Conservation (phyloP, 2,888 invertebrate species). For the Cosmia trapezina region DNA sequence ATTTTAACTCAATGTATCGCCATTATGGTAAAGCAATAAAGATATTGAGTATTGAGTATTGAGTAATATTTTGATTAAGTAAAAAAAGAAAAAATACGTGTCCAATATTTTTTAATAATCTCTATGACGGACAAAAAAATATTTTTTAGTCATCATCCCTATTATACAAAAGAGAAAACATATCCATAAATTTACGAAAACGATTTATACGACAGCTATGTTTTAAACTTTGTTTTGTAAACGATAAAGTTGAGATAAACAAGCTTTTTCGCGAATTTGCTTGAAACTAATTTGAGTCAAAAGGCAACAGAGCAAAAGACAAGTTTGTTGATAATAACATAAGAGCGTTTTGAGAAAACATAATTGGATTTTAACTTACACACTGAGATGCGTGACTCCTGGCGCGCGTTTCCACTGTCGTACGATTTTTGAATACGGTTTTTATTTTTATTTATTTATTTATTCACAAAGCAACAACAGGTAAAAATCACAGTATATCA, state of each 20-base stretch:
- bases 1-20: too few relatives aligned
- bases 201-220: neutral
- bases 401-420: slow-evolving; percentile 47
- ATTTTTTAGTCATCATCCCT: too few relatives aligned
- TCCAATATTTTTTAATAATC: too few relatives aligned
- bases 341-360: slow-evolving; percentile 63
- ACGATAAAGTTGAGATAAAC: slow-evolving; percentile 17
- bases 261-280: slow-evolving; percentile 29
- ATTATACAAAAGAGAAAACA: neutral
- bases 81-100: too few relatives aligned
- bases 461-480: too few relatives aligned
- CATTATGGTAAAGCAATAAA: too few relatives aligned
- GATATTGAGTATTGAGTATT: too few relatives aligned
- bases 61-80: too few relatives aligned
- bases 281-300: slow-evolving; percentile 48
- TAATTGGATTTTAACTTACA: slow-evolving; percentile 70
- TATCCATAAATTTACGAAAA: neutral
- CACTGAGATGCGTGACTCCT: slow-evolving; percentile 51
- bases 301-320: slow-evolving; percentile 30
- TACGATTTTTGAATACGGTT: neutral
- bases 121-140: too few relatives aligned
- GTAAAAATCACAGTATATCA: too few relatives aligned
- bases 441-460: neutral
- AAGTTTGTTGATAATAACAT: slow-evolving; percentile 52
- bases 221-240: neutral